Evolutionary conservation across 2,797 vertebrate genomes (phyloP), one percentile per base, ranked within the genome.

Genomic region (Fistularia tabacaria): DNA sequence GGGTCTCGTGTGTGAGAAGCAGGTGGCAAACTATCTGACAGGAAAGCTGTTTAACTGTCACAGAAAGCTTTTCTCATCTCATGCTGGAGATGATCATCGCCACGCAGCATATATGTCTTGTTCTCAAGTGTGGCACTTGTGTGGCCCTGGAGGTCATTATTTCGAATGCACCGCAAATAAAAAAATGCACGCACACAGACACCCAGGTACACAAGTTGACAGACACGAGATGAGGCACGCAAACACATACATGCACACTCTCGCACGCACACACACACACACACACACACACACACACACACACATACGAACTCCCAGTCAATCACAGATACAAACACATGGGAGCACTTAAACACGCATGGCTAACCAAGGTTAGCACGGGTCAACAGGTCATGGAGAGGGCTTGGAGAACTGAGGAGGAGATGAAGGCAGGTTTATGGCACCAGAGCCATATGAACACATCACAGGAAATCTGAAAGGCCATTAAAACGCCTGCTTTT

Each of bases 401-500:
- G 40, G 46, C 12, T 11, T 14, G 10, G 14, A 36, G 45, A 10
- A 5, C 47, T 51, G 75, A 80, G 57, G 54, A 51, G 68, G 51
- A 76, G 73, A 79, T 79, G 82, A 74, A 72, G 67, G 77, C 47
- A 7, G 57, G 66, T 87, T 89, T 88, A 85, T 81, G 45, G 79
- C 59, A 46, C 59, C 64, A 66, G 46, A 14, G 72, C 71, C 79
- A 63, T 86, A 86, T 86, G 86, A 89, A 87, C 82, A 87, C 85
- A 83, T 88, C 76, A 81, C 64, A 81, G 67, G 77, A 76, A 85
- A 82, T 80, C 83, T 79, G 73, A 85, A 77, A 85, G 78, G 73
- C 84, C 75, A 82, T 90, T 89, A 86, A 90, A 90, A 87, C 54
- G 73, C 71, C 80, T 62, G 79, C 71, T 87, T 90, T 90, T 90